Conservation (phyloP, 2,113 vertebrate species). For the Hyperoodon ampullatus region DNA sequence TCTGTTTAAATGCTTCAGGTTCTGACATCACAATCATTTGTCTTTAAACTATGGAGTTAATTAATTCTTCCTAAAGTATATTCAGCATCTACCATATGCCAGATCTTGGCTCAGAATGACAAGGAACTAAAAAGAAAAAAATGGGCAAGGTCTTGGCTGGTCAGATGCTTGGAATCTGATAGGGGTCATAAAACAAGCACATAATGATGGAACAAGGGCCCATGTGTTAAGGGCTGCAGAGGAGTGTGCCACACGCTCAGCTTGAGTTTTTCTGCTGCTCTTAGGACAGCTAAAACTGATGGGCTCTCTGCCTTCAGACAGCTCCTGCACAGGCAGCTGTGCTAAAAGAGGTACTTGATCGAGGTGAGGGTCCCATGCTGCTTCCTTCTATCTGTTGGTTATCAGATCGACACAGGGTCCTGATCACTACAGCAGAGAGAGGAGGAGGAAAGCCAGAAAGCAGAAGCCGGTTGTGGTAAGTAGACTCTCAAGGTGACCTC, state of each 20-base stretch:
- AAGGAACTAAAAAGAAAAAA: conserved; percentile 7
- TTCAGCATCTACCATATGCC: background rate
- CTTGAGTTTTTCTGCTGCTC: background rate
- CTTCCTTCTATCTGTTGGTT: background rate
- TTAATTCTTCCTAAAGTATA: background rate
- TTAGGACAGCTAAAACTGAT: background rate
- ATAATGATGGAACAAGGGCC: background rate
- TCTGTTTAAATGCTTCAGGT: conserved; percentile 9
- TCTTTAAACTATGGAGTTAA: conserved; percentile 36
- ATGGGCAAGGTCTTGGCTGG: background rate
- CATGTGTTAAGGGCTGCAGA: background rate
- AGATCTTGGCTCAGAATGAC: background rate
- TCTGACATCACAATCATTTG: background rate
- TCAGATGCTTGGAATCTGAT: background rate
- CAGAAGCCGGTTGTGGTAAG: background rate
- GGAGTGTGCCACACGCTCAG: background rate
- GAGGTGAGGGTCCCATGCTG: background rate
- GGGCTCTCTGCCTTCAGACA: background rate
- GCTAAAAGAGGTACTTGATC: background rate
- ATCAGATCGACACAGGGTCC: background rate
- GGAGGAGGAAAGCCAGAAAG: background rate
- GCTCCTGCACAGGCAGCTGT: background rate
- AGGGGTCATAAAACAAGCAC: background rate
- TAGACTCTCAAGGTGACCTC: background rate
- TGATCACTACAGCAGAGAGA: background rate